Conservation (phyloP, 2,888 invertebrate species). For the Diloba caeruleocephala region DNA sequence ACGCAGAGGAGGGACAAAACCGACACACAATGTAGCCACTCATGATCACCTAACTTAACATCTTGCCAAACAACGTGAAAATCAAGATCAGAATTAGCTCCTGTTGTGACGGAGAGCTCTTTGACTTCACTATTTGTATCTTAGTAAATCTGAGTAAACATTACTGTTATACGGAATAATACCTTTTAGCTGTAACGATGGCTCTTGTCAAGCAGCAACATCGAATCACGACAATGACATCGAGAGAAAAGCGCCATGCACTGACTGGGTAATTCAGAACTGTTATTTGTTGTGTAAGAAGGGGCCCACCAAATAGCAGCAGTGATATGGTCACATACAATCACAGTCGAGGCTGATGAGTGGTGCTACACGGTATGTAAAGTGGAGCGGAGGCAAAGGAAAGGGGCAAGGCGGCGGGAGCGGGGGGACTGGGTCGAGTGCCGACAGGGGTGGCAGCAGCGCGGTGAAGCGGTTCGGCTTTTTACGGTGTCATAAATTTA, state of each 20-base stretch:
- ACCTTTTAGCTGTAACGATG: conserved; percentile 39
- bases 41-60: conserved; percentile 59
- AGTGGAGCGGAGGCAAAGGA: conserved; percentile 58
- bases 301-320: conserved; percentile 61
- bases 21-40: conserved; percentile 86
- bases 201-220: conserved; percentile 69
- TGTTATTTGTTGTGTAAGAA: conserved; percentile 54
- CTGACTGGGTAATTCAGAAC: conserved; percentile 60
- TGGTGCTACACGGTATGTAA: conserved; percentile 83
- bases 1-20: conserved; percentile 75
- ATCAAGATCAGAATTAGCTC: conserved; percentile 27
- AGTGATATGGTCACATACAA: conserved; percentile 62
- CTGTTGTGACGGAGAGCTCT: conserved; percentile 41
- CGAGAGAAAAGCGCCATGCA: conserved; percentile 82
- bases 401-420: conserved; percentile 38
- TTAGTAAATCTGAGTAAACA: conserved; percentile 28
- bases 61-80: conserved; percentile 39
- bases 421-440: conserved; percentile 61
- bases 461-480: conserved; percentile 78
- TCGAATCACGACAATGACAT: conserved; percentile 77
- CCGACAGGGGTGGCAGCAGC: conserved; percentile 73
- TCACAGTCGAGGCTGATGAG: conserved; percentile 77
- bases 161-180: conserved; percentile 34
- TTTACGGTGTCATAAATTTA: conserved; percentile 68
- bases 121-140: conserved; percentile 20